Conservation (phyloP, 1,140 invertebrate species). For the Drosophila biarmipes region DNA sequence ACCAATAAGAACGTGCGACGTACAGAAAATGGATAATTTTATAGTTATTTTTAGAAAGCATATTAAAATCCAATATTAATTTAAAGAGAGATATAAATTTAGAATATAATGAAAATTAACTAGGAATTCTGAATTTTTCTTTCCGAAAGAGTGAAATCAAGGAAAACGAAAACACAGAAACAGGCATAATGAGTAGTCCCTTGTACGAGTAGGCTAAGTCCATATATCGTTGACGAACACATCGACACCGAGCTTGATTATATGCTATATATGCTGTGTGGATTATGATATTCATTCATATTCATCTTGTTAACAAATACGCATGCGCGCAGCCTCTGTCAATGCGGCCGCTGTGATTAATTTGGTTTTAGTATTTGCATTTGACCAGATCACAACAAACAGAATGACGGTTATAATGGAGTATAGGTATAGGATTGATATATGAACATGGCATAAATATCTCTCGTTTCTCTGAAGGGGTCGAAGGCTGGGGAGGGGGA, state of each 20-base stretch:
- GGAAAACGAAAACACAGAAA: slow-evolving; percentile 45
- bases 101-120: background rate
- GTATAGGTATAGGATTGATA: slow-evolving; percentile 37
- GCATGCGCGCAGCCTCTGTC: slow-evolving; percentile 79
- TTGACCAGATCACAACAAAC: slow-evolving; percentile 53
- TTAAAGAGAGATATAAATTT: slow-evolving; percentile 1
- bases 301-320: slow-evolving; percentile 72
- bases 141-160: background rate
- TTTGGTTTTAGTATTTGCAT: slow-evolving; percentile 32
- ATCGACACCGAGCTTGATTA: slow-evolving; percentile 68
- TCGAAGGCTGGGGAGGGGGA: slow-evolving; percentile 1
- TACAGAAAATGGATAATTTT: slow-evolving; percentile 11
- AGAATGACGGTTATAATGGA: slow-evolving; percentile 33
- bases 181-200: slow-evolving; percentile 45
- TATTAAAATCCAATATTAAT: slow-evolving; percentile 22
- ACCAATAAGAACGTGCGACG: slow-evolving; percentile 38
- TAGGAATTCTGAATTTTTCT: slow-evolving; percentile 1
- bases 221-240: slow-evolving; percentile 54
- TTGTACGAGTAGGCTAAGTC: slow-evolving; percentile 23
- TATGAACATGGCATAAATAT: slow-evolving; percentile 60
- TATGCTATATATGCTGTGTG: slow-evolving; percentile 52
- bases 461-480: slow-evolving; percentile 37
- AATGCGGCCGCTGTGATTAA: slow-evolving; percentile 72
- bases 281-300: slow-evolving; percentile 69
- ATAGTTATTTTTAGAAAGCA: slow-evolving; percentile 16